A percentile compares a stretch with the other conserved stretches of the same genome.
phyloP scores from a whole-genome alignment of 2,113 vertebrate species.

The Delphinus delphis region DNA sequence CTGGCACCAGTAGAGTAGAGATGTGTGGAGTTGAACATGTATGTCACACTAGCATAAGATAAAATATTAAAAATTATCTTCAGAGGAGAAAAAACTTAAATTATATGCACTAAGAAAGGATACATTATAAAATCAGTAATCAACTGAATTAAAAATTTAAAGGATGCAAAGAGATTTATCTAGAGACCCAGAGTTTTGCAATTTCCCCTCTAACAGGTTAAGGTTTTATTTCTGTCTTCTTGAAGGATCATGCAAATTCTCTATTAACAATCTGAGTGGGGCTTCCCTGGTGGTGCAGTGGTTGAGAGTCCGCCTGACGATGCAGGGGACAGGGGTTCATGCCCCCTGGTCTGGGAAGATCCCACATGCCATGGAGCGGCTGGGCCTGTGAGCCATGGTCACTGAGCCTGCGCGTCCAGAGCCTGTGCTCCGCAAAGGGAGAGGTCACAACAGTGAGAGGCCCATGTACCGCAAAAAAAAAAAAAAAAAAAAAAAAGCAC shows the following conservation, averaged over 20 bases:
- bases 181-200: background rate
- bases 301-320: too few relatives aligned
- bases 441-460: too few relatives aligned
- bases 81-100: background rate
- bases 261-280: background rate
- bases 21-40: background rate
- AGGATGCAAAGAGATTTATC: background rate
- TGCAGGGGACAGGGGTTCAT: too few relatives aligned
- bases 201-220: background rate
- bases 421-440: too few relatives aligned
- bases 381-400: too few relatives aligned
- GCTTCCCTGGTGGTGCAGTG: too few relatives aligned
- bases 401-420: too few relatives aligned
- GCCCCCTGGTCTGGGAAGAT: too few relatives aligned
- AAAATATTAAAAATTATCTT: slow-evolving; percentile 27
- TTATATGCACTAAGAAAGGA: background rate
- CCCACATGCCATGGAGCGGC: too few relatives aligned
- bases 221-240: background rate
- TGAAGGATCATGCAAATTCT: slow-evolving; percentile 5
- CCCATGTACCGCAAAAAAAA: too few relatives aligned
- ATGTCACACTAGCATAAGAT: background rate
- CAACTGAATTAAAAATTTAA: background rate
- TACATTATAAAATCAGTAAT: slow-evolving; percentile 4
- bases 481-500: too few relatives aligned
- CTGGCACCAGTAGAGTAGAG: background rate